Evolutionary conservation across 2,797 vertebrate genomes (phyloP).

Genomic region (Rhinophrynus dorsalis): DNA sequence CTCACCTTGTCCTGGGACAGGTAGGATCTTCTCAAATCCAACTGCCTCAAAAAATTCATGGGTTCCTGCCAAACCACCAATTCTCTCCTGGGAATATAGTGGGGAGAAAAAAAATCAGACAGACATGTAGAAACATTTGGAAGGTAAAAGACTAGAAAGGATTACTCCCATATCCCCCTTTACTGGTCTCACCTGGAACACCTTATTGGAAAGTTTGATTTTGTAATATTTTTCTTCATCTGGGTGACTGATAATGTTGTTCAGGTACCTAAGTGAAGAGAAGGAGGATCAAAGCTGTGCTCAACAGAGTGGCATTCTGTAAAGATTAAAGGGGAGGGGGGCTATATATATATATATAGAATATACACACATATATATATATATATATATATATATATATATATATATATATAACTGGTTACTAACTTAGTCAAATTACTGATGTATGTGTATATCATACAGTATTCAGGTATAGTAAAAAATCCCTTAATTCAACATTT

Average conservation of each 20-base stretch:
- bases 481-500: too few species aligned
- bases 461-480: too few species aligned
- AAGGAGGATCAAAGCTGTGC: too few species aligned
- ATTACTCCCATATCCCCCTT: too few species aligned
- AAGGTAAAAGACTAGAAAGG: neutral
- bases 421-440: too few species aligned
- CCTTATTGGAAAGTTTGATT: constrained; percentile 89
- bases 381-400: too few species aligned
- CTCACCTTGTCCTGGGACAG: constrained; percentile 81
- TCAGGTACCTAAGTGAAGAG: constrained; percentile 78
- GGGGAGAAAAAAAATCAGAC: neutral
- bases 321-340: too few species aligned
- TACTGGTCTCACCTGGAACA: constrained; percentile 83
- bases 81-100: constrained; percentile 77
- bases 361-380: too few species aligned
- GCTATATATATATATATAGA: too few species aligned
- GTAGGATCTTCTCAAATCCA: constrained; percentile 78
- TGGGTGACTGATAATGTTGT: constrained; percentile 90
- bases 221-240: constrained; percentile 89
- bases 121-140: neutral
- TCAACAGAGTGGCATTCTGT: too few species aligned
- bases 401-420: too few species aligned
- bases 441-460: too few species aligned
- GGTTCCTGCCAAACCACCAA: constrained; percentile 80
- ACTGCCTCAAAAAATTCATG: constrained; percentile 86